Evolutionary conservation across 2,888 invertebrate genomes (phyloP), one percentile per base, ranked within the genome.

Genomic region (Aplocera efformata): DNA sequence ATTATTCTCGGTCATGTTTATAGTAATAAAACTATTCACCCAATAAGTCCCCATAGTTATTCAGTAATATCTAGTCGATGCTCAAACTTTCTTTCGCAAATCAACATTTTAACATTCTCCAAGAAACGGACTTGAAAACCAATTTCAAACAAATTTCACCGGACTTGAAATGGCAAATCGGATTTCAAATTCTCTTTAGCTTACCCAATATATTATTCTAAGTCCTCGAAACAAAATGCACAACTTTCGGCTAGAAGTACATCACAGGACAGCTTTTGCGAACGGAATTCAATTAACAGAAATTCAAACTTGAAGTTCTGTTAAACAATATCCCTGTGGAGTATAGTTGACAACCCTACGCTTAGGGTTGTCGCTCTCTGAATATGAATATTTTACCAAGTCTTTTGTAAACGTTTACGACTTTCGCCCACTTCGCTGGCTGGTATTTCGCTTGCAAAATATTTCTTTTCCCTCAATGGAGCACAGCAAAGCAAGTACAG

Each of bases 381-480:
- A 65, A 67, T 67, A 72, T 72, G 67, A 72, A 74, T 72, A 73
- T 72, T 70, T 70, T 54, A 70, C 50, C 41, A 59, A 59, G 59
- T 62, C 63, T 67, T 66, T 70, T 69, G 63, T 66, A 60, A 63
- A 58, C 62, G 62, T 60, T 69, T 61, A 62, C 58, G 56, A 58
- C 53, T 59, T 45, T 57, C 54, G 42, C 59, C 58, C 68, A 62
- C 59, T 66, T 62, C 33, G 45, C 48, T 51, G 34, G 47, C 55
- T 60, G 53, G 54, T 47, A 50, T 62, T 57, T 41, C 43, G 50
- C 39, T 53, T 45, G 44, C 56, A 34, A 53, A 56, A 43, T 44
- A 46, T 56, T 50, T 52, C 36, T 42, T 56, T 42, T 49, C 42
- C 43, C 32, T 42, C 38, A 22, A 48, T 40, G 37, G 21, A 27